These are phyloP conservation scores for Megalurothrips usitatus DNA, from an alignment of 2,888 invertebrate species.

Conservation along the genomic window DNA sequence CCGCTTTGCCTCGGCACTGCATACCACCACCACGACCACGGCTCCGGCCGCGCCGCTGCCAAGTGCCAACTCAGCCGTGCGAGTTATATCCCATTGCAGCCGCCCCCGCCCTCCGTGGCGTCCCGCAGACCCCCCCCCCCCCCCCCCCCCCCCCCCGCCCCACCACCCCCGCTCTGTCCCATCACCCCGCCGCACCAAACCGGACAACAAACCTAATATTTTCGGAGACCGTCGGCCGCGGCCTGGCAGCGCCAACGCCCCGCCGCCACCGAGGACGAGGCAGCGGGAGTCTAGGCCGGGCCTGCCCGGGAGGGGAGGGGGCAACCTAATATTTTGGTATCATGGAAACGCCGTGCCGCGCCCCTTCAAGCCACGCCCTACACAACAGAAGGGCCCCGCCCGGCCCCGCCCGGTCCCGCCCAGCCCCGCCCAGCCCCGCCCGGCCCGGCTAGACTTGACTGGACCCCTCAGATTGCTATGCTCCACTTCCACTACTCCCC, in stretches of 20 bases:
- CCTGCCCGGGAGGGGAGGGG: neutral
- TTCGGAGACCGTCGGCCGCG: neutral
- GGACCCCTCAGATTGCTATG: neutral
- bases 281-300: neutral
- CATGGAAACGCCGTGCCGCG: neutral
- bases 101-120: neutral
- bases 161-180: too few relatives aligned
- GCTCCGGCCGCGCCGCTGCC: neutral
- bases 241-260: neutral
- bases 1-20: too few relatives aligned
- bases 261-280: neutral
- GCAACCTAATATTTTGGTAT: conserved; percentile 7
- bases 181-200: neutral
- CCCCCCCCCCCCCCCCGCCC: too few relatives aligned
- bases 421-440: neutral
- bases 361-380: neutral
- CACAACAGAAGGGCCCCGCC: neutral
- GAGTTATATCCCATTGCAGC: neutral
- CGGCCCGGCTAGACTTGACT: neutral
- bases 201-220: conserved; percentile 6
- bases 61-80: neutral
- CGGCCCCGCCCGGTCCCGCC: neutral
- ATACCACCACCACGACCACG: too few relatives aligned
- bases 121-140: neutral
- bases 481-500: too few relatives aligned